These are phyloP conservation scores for Rhinoraja longicauda DNA, from an alignment of 2,797 vertebrate species.

Conservation along the genomic window DNA sequence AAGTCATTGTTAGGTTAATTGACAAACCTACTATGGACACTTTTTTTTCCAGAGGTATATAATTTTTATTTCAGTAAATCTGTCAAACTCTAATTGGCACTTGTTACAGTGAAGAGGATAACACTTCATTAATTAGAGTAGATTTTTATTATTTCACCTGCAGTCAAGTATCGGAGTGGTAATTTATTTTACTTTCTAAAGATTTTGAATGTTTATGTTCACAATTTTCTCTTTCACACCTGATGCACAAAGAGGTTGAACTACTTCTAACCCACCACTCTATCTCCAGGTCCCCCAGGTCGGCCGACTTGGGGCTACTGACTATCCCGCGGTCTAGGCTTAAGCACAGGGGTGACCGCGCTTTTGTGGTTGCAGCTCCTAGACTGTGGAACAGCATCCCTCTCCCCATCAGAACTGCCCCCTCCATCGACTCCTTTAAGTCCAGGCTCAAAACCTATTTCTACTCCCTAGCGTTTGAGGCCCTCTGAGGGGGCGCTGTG, in stretches of 20 bases:
- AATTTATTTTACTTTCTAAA: neutral
- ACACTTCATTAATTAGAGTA: slow-evolving; percentile 14
- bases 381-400: no score
- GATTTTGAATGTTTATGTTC: slow-evolving; percentile 2
- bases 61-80: slow-evolving; percentile 19
- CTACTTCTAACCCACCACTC: no score
- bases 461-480: no score
- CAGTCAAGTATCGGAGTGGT: neutral
- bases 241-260: neutral
- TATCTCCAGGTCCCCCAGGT: no score
- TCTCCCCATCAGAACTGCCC: no score
- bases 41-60: slow-evolving; percentile 15
- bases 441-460: no score
- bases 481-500: no score
- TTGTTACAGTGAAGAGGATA: slow-evolving; percentile 2
- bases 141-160: neutral
- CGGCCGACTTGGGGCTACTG: no score
- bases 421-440: no score
- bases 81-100: slow-evolving; percentile 24
- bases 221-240: neutral
- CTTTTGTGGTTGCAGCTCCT: no score
- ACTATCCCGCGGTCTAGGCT: no score
- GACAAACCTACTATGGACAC: neutral
- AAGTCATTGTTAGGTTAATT: neutral
- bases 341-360: no score